Base-by-base conservation (phyloP, 2,888 invertebrate genomes). In the Chydorus sphaericus region DNA sequence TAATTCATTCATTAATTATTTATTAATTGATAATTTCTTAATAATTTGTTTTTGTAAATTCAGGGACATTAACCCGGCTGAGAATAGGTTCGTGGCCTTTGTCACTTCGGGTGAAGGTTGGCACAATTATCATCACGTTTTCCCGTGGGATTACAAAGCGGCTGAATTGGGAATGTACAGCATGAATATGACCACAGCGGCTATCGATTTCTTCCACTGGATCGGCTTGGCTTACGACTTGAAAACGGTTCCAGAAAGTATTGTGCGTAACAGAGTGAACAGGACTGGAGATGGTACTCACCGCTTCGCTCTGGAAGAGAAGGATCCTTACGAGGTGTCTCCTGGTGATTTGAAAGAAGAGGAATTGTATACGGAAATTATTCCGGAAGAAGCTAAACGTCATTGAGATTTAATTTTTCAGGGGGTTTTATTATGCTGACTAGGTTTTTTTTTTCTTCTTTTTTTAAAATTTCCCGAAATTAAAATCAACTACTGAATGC, bases 111-210 rank as follows among this genome's bases (percentile, higher is more conserved):
- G 89, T 1, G 89, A 89, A 69, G 92, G 92, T 4, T 93, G 88
- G 85, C 92, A 92, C 73, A 92, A 92, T 71, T 92, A 88, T 70
- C 92, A 92, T 68, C 92, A 92, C 70, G 83, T 84, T 0, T 92
- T 92, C 70, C 91, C 91, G 0, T 88, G 87, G 83, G 92, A 92
- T 69, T 92, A 92, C 76, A 85, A 87, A 65, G 85, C 91, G 28
- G 82, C 88, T 6, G 92, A 93, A 68, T 73, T 87, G n/a, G 86
- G 86, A 14, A 78, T 79, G 65, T 79, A 79, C 68, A 74, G 58
- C 61, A 69, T 82, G 20, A 89, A 89, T 67, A 73, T 83, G 62
- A 85, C 87, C 0, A 83, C 85, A 0, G 71, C 74, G 11, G 83
- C 88, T 67, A 85, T 89, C 62, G 85, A 89, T 67, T 76, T 84